phyloP scores from a whole-genome alignment of 1,140 invertebrate species.

The Trinorchestia longiramus region DNA sequence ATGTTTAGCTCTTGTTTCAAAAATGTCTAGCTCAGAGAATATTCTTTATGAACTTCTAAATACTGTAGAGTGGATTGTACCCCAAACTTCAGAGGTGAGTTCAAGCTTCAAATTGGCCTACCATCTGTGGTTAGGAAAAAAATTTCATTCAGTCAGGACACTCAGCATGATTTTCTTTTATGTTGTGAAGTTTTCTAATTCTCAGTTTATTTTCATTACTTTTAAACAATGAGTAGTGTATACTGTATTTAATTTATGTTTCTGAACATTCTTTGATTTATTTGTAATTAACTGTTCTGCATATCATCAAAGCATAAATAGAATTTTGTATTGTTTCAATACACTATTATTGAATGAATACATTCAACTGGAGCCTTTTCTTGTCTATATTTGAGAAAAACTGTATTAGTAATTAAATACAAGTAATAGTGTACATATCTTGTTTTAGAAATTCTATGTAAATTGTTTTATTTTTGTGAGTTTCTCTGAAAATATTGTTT shows the following conservation, averaged over 20 bases:
- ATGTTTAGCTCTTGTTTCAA: background rate
- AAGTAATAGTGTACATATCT: no score
- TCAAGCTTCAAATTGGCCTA: background rate
- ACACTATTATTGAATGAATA: no score
- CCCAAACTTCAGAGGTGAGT: conserved; percentile 2
- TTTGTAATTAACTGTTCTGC: background rate
- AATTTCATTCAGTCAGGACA: background rate
- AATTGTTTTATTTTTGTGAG: no score
- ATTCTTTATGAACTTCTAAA: conserved; percentile 32
- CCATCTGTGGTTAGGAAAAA: background rate
- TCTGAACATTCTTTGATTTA: background rate
- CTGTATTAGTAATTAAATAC: no score
- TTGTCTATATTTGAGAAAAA: background rate
- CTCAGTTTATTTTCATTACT: background rate
- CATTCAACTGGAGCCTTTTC: background rate
- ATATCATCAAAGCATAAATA: background rate
- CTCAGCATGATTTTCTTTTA: background rate
- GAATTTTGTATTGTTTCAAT: background rate
- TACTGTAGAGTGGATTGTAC: conserved; percentile 38
- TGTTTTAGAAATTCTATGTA: no score
- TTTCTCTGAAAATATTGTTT: no score
- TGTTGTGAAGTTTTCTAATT: background rate
- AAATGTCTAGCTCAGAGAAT: conserved; percentile 27
- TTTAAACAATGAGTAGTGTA: background rate
- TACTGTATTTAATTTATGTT: background rate